These are phyloP conservation scores for Biston betularia DNA, from an alignment of 2,888 invertebrate genomes.

Conservation along the genomic window DNA sequence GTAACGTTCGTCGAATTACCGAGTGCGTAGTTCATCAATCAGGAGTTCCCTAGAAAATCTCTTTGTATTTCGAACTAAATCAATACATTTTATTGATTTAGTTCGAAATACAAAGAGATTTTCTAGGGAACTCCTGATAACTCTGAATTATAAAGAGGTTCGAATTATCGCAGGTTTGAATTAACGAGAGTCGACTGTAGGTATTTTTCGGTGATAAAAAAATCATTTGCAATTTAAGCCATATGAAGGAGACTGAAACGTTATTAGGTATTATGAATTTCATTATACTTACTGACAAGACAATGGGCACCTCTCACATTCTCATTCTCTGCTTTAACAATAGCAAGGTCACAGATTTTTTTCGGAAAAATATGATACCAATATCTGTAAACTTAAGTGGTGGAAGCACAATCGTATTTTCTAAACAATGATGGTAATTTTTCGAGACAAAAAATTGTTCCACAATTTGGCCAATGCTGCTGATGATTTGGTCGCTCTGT, in stretches of 20 bases:
- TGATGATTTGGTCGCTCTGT: not conserved
- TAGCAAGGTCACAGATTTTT: slow-evolving; percentile 32
- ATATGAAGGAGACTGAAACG: slow-evolving; percentile 20
- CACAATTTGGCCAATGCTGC: not conserved
- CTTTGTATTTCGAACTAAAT: no score
- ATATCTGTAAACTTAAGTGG: not conserved
- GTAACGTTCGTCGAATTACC: no score
- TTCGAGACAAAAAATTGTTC: not conserved
- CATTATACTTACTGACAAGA: slow-evolving; percentile 20
- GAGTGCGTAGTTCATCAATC: no score
- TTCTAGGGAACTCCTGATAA: no score
- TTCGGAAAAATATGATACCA: slow-evolving; percentile 15
- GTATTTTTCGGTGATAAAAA: not conserved
- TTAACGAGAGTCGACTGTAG: no score
- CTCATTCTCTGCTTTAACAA: slow-evolving; percentile 20
- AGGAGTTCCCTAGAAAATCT: no score
- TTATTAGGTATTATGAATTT: slow-evolving; percentile 21
- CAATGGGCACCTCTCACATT: slow-evolving; percentile 28
- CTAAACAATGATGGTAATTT: no score
- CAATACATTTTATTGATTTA: no score
- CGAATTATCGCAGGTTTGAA: no score
- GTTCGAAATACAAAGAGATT: no score
- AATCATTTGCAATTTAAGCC: not conserved
- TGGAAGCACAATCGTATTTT: not conserved
- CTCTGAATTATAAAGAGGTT: no score